Evolutionary conservation across 2,113 vertebrate species (phyloP).

Genomic region (Mesocricetus auratus): DNA sequence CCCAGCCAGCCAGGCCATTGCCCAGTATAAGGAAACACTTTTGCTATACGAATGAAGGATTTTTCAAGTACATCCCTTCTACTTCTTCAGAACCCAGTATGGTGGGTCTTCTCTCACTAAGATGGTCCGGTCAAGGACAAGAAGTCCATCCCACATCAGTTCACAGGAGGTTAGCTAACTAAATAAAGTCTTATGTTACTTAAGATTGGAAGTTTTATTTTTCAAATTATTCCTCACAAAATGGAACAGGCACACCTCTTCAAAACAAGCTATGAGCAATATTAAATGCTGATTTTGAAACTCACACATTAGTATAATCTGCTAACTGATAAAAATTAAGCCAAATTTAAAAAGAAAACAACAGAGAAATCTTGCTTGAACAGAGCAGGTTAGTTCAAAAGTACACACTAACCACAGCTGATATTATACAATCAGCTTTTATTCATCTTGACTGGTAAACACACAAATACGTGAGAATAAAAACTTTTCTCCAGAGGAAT

Average conservation of each 20-base stretch:
- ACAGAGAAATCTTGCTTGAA: neutral
- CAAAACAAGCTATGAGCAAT: neutral
- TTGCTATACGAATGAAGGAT: neutral
- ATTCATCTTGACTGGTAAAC: slow-evolving; percentile 22
- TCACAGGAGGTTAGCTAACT: neutral
- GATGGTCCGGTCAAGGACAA: neutral
- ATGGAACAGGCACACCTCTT: neutral
- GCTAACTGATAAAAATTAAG: neutral
- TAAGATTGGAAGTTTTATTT: neutral
- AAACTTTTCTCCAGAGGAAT: neutral
- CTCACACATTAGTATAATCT: neutral
- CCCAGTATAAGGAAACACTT: neutral
- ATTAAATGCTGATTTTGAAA: neutral
- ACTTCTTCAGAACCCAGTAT: neutral
- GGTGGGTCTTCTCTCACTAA: neutral
- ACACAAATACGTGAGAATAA: neutral
- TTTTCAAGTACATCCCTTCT: neutral
- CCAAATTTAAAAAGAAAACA: neutral
- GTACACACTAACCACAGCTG: neutral
- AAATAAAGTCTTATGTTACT: neutral
- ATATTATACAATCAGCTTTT: neutral
- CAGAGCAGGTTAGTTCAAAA: neutral
- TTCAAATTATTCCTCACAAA: neutral
- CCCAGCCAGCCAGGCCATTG: neutral
- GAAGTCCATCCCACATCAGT: neutral